Percentiles rank a stretch among this genome's conserved stretches.
Conservation (phyloP, 2,888 invertebrate genomes). For the Folsomia manolachei region DNA sequence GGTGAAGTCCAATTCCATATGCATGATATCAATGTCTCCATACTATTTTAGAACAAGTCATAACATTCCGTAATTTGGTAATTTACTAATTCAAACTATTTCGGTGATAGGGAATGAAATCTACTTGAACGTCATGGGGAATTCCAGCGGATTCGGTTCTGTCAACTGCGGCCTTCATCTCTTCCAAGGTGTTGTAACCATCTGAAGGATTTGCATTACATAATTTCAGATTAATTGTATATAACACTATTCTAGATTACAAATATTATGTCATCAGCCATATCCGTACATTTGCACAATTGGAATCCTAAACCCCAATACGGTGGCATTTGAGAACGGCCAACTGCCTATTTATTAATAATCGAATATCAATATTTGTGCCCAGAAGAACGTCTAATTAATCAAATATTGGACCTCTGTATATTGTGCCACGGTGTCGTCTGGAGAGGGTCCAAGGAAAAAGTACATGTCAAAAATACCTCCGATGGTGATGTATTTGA, state of each 20-base stretch:
- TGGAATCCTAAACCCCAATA: slow-evolving; percentile 88
- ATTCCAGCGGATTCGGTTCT: slow-evolving; percentile 69
- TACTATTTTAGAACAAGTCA: slow-evolving; percentile 48
- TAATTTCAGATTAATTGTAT: too few relatives aligned
- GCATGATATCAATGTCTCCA: slow-evolving; percentile 36
- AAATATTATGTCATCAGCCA: too few relatives aligned
- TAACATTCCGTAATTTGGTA: neutral
- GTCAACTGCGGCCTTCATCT: slow-evolving; percentile 65
- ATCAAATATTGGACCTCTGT: too few relatives aligned
- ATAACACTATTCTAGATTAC: too few relatives aligned
- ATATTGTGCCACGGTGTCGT: slow-evolving; percentile 67
- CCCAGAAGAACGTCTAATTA: neutral
- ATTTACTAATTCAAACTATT: too few relatives aligned
- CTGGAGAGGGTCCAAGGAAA: slow-evolving; percentile 72
- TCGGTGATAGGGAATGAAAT: too few relatives aligned
- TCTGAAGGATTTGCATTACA: too few relatives aligned
- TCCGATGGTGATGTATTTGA: slow-evolving; percentile 78
- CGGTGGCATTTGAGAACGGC: slow-evolving; percentile 75
- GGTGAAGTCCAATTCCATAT: slow-evolving; percentile 68
- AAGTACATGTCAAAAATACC: slow-evolving; percentile 77
- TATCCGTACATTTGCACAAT: neutral
- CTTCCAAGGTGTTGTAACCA: slow-evolving; percentile 66
- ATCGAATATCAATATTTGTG: too few relatives aligned
- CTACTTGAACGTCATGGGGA: slow-evolving; percentile 61
- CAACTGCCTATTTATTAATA: slow-evolving; percentile 57